Base-by-base conservation (phyloP, 2,888 invertebrate genomes). In the Rhogogaster chlorosoma region DNA sequence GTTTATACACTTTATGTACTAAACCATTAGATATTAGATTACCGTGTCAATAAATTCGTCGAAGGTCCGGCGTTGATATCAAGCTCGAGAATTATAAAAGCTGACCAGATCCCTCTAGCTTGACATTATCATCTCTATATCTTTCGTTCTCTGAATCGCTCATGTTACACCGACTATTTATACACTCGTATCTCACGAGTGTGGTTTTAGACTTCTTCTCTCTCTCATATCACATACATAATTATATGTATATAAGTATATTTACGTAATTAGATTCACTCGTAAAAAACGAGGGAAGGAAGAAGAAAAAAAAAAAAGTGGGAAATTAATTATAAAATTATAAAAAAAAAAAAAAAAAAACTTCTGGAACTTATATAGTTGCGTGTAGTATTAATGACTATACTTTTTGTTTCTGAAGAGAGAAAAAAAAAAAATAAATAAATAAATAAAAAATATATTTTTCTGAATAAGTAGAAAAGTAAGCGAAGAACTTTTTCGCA, bases 11-110 rank as follows among this genome's bases (percentile, higher is more conserved):
- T 75, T 75, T 73, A 75, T 75, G 26, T 42, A 75, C 45, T 75
- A 22, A 75, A 42, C 75, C 45, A 75, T 42, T 49, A 26, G 18
- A 26, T 77, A 77, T 77, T 29, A 26, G 5, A 77, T 77, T 49
- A 77, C 75, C 49, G 49, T 77, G 49, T 77, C 75, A 45, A 77
- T 77, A 49, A 29, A 49, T 77, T 49, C 49, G 49, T 49, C 45
- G 15, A 49, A 75, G 10, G 26, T 15, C 26, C 15, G 5, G 10
- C 75, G 22, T 18, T 75, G 26, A 49, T 22, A 26, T 29, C 70
- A 75, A 49, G 2, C 45, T 75, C 45, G 75, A 29, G 18, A 75
- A 75, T 75, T 75, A 75, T 75, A 18, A 38, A 71, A 71, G 22
- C n/a, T 22, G n/a, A 70, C 38, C 15, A 18, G 22, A 38, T 42